phyloP scores from a whole-genome alignment of 2,113 vertebrate species.

The Pangasianodon hypophthalmus region DNA sequence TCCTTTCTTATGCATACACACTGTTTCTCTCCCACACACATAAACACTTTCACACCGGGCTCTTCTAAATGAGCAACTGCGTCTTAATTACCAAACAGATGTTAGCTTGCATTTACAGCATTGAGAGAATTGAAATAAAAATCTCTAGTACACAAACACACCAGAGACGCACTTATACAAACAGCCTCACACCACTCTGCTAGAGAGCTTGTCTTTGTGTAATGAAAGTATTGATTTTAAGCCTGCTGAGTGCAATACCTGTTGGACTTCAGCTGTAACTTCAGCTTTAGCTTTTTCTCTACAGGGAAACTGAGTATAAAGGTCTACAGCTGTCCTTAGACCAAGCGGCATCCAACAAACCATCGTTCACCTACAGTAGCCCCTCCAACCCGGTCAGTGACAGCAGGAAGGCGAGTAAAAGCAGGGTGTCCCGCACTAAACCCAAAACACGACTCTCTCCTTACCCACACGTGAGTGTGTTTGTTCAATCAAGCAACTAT shows the following conservation, averaged over 20 bases:
- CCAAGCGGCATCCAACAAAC: conserved; percentile 88
- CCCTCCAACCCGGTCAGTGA: conserved; percentile 79
- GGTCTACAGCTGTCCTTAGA: conserved; percentile 95
- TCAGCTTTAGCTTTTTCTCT: conserved; percentile 48
- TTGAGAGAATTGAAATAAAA: conserved; percentile 38
- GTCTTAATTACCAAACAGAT: conserved; percentile 62
- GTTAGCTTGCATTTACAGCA: conserved; percentile 54
- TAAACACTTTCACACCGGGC: conserved; percentile 2
- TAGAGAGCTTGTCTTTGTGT: conserved; percentile 34
- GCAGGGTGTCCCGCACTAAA: conserved; percentile 80
- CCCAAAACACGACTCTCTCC: conserved; percentile 91
- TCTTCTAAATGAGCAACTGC: conserved; percentile 35
- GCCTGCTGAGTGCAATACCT: conserved; percentile 26
- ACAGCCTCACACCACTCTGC: conserved; percentile 4
- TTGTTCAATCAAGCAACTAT: neutral
- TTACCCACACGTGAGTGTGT: conserved; percentile 85
- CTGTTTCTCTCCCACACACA: conserved; percentile 19
- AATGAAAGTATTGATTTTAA: conserved; percentile 45
- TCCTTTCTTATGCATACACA: neutral
- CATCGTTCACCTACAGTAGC: conserved; percentile 83
- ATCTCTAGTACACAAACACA: conserved; percentile 47
- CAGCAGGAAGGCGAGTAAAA: conserved; percentile 81
- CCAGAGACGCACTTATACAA: conserved; percentile 49
- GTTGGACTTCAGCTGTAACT: conserved; percentile 9
- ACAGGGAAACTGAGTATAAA: conserved; percentile 95